Evolutionary conservation across 2,113 vertebrate genomes (phyloP).

Genomic region (Pomatorhinus ruficollis): DNA sequence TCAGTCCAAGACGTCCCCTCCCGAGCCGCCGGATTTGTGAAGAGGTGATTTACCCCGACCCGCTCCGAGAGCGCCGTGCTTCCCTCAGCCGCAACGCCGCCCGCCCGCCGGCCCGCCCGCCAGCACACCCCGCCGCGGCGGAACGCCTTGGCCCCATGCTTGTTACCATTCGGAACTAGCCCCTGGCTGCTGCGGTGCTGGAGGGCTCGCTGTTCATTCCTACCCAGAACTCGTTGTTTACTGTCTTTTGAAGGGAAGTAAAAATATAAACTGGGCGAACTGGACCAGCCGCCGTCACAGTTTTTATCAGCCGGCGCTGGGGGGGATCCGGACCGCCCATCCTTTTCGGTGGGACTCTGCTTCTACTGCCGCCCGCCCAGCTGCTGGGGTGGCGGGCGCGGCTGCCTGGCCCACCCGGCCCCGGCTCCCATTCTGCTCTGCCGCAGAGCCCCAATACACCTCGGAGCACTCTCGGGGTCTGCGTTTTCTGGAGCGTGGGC

Average conservation of each 20-base stretch:
- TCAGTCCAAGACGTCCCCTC: not conserved
- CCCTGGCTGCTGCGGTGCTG: not conserved
- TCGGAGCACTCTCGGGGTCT: not conserved
- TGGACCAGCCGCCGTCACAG: not conserved
- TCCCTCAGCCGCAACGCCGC: not conserved
- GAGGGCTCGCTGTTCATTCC: not conserved
- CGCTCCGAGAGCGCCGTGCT: not conserved
- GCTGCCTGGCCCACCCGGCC: no score
- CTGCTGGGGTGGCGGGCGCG: not conserved
- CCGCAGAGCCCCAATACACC: not conserved
- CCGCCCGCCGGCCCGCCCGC: not conserved
- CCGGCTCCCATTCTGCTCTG: not conserved
- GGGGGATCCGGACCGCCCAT: not conserved
- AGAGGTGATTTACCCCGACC: not conserved
- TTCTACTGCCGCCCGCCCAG: not conserved
- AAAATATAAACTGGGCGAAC: not conserved
- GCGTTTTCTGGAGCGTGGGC: not conserved
- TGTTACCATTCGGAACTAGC: not conserved
- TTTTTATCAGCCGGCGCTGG: not conserved
- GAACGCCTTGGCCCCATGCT: accelerated
- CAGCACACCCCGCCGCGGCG: not conserved
- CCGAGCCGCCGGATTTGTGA: not conserved
- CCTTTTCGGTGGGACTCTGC: not conserved
- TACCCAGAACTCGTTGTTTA: not conserved
- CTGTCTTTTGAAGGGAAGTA: not conserved